These are phyloP conservation scores for Zosterops borbonicus DNA, from an alignment of 2,113 vertebrate species.

Conservation along the genomic window DNA sequence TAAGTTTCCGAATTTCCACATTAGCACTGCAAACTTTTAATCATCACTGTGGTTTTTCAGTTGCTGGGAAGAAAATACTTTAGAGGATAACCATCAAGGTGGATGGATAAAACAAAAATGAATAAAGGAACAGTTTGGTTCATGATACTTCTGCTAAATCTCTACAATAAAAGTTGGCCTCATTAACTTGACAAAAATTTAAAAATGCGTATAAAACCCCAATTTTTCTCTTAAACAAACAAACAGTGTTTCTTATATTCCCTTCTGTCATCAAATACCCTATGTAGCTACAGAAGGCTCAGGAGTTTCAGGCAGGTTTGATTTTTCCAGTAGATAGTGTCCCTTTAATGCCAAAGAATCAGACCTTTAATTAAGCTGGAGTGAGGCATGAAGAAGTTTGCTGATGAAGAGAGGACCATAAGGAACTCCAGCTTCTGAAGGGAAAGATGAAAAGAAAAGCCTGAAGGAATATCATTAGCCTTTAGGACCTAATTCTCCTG, in stretches of 20 bases:
- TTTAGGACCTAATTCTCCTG: not conserved
- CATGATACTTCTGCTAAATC: not conserved
- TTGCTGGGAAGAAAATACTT: not conserved
- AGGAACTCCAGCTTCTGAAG: not conserved
- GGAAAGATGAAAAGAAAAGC: not conserved
- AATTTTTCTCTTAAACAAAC: not conserved
- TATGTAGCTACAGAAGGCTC: not conserved
- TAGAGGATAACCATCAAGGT: not conserved
- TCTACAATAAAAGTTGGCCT: not conserved
- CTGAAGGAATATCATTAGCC: not conserved
- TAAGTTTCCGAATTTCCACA: not conserved
- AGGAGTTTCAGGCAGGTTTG: not conserved
- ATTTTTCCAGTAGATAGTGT: not conserved
- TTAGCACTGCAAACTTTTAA: not conserved
- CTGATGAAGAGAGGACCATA: not conserved
- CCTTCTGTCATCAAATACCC: not conserved
- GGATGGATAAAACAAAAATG: not conserved
- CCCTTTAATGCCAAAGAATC: not conserved
- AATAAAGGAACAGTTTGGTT: not conserved
- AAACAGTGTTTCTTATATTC: not conserved
- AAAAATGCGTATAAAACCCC: not conserved
- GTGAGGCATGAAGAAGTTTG: not conserved
- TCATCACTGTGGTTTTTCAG: fast-evolving
- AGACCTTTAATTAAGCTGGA: not conserved
- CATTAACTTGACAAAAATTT: not conserved